Base-by-base conservation (phyloP, 1,140 invertebrate species). In the Dufourea novaeangliae region DNA sequence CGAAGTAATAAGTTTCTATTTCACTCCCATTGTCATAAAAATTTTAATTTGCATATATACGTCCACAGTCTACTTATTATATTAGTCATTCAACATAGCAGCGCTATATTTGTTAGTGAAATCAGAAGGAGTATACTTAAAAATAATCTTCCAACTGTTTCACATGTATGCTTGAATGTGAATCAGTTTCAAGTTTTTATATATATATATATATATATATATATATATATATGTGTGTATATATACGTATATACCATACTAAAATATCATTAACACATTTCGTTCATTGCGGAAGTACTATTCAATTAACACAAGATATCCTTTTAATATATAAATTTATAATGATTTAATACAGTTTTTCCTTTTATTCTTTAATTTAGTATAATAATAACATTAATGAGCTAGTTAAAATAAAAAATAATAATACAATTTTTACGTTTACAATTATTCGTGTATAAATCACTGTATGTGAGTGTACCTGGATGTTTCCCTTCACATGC, bases 291-390 rank as follows among this genome's bases (percentile, higher is more conserved):
- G 32, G 41, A 69, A 76, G 12, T 62, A 39, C 27, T 69, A 81
- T 64, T 75, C 8, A 80, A 82, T 41, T 39, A 82, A 56, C 56
- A 63, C 39, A 70, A 76, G 52, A 75, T 70, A 70, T 70, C 27
- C 29, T 80, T 41, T 76, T 69, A 37, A 76, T 84, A 63, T 84
- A 88, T 80, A 87, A 89, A 86, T 85, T 88, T 87, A 85, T 83
- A 86, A 79, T 86, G 71, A 68, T 85, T 86, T 85, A 81, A 78
- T 88, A 87, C 81, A 87, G 62, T 79, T 73, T 50, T 50, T n/a
- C 34, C 77, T 78, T 74, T 80, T 78, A 83, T 73, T 75, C 74
- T 80, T 87, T 84, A 88, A 79, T 86, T 83, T 86, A 86, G 66
- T 63, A 63, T 70, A 83, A 29, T 87, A 82, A 83, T 78, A 76